Conservation (phyloP, 2,113 vertebrate species). For the Terrapene triunguis region DNA sequence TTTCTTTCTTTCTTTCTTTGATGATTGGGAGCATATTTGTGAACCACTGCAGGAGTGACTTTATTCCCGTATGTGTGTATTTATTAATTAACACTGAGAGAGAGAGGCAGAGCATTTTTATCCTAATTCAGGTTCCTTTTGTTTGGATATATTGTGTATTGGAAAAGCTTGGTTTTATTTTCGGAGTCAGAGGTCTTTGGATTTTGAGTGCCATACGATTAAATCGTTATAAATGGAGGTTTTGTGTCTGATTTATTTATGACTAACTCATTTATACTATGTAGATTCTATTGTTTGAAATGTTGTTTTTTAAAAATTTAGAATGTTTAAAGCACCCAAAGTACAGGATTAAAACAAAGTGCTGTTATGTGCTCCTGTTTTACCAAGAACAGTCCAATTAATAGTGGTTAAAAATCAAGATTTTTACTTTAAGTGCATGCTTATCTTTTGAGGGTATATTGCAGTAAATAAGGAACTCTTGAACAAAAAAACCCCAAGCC, state of each 20-base stretch:
- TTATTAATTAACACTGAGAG: not conserved
- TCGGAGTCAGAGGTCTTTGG: conserved; percentile 9
- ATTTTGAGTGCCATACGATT: not conserved
- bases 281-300: conserved; percentile 46
- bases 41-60: not conserved
- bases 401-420: conserved; percentile 73
- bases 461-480: conserved; percentile 80
- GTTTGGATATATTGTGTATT: not conserved
- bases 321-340: conserved; percentile 1
- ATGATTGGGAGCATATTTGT: not conserved
- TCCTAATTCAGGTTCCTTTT: not conserved
- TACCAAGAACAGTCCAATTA: conserved; percentile 64
- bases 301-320: conserved; percentile 48
- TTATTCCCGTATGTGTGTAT: not conserved
- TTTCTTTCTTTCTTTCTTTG: not conserved
- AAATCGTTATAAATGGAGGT: conserved; percentile 25
- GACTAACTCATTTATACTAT: conserved; percentile 51
- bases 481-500: conserved; percentile 46
- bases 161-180: not conserved
- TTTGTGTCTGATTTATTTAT: conserved; percentile 45
- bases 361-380: conserved; percentile 61
- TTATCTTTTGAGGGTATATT: conserved; percentile 75
- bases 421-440: conserved; percentile 71
- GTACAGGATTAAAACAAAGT: not conserved
- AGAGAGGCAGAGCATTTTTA: not conserved